These are phyloP conservation scores for Leptatherina wallacei DNA, from an alignment of 2,797 vertebrate species.

Conservation along the genomic window DNA sequence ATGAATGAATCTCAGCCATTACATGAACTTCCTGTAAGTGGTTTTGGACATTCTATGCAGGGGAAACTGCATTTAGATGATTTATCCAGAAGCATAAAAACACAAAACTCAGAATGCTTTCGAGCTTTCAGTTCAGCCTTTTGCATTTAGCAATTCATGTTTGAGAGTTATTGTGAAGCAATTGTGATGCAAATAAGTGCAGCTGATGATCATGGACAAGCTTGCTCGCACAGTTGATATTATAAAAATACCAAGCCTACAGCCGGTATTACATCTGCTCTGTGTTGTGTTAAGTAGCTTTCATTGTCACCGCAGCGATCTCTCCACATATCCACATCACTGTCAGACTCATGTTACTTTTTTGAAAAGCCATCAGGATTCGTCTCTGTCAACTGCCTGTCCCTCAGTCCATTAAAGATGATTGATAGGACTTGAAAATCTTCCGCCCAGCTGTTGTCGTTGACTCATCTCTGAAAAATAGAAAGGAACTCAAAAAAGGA, in stretches of 20 bases:
- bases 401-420: slow-evolving; percentile 86
- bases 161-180: slow-evolving; percentile 41
- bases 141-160: slow-evolving; percentile 40
- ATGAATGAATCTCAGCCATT: not conserved
- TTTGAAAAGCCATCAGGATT: slow-evolving; percentile 81
- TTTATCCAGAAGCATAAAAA: slow-evolving; percentile 13
- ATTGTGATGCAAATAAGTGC: slow-evolving; percentile 66
- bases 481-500: slow-evolving; percentile 66
- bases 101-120: slow-evolving; percentile 4
- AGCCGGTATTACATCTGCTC: slow-evolving; percentile 48
- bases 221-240: slow-evolving; percentile 55
- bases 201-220: slow-evolving; percentile 52
- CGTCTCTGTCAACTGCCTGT: slow-evolving; percentile 82
- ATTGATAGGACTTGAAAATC: slow-evolving; percentile 81
- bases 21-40: slow-evolving; percentile 11
- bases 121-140: slow-evolving; percentile 30
- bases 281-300: slow-evolving; percentile 71
- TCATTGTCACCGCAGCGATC: slow-evolving; percentile 64
- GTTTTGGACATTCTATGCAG: not conserved
- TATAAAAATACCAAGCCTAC: slow-evolving; percentile 48
- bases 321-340: slow-evolving; percentile 70
- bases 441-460: slow-evolving; percentile 83
- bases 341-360: slow-evolving; percentile 82
- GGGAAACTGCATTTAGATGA: slow-evolving; percentile 9
- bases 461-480: slow-evolving; percentile 74